Base-by-base conservation (phyloP, 2,797 vertebrate genomes). In the Valencia hispanica region DNA sequence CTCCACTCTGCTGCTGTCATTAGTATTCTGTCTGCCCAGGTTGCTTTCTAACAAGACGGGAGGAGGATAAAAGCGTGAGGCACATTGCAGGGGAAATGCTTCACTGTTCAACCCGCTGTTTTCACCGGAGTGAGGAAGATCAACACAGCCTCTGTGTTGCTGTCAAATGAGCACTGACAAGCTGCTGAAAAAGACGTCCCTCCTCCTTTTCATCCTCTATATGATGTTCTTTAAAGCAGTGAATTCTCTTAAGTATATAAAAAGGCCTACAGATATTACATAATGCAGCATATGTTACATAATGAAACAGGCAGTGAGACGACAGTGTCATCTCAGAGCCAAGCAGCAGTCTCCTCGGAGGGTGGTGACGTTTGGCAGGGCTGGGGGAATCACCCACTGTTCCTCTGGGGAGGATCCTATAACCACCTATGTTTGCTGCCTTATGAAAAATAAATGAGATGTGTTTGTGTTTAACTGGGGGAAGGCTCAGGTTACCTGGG, bases 381-480 rank as follows among this genome's bases (percentile, higher is more conserved):
- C 20, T 47, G 73, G 34, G 81, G 86, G 80, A 82, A 80, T 84
- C 82, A 78, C 89, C 86, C 78, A 74, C 78, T 82, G 85, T 79
- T 91, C 81, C 82, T 81, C 34, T 17, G 10, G 75, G 87, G 85
- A 86, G 85, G 86, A 88, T 91, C 74, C 77, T 73, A 79, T 88
- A 82, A 86, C 87, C 82, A 9, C 75, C 86, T 75, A 22, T 82
- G 87, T 71, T 27, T 20, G 79, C 69, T 73, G 74, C 72, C 39
- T 65, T 65, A 85, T 94, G 86, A 83, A 93, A 50, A 90, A 91
- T 90, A 74, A 72, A 93, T 91, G 75, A 85, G 79, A 0, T 66
- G 78, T 75, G 78, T 75, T 84, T 78, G 78, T 79, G 70, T 78
- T 74, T 48, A 51, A 70, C 45, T 43, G 0, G n/a, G 81, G 76